Base-by-base conservation (phyloP, 1,140 invertebrate species). In the Trachelipus rathkii region DNA sequence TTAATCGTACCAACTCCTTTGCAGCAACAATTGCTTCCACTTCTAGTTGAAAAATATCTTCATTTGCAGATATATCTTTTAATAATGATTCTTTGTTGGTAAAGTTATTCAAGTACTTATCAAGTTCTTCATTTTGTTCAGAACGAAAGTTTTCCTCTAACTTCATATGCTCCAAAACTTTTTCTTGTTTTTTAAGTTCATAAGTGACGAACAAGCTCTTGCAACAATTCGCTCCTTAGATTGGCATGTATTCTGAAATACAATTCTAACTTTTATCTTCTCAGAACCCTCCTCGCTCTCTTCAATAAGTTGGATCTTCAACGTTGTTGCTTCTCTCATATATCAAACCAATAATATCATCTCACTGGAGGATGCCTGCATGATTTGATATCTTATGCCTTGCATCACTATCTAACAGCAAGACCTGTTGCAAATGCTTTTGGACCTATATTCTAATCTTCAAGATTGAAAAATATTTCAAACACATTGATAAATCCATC, bases 401-500 rank as follows among this genome's bases (percentile, higher is more conserved):
- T 24, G 71, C 71, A 72, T 67, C 74, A 45, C 44, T 72, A 43
- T 73, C 43, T 43, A 43, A 24, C 45, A 10, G 72, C 79, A 33
- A 6, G 1, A 10, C 76, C 79, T n/a, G n/a, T 19, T 23, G 15
- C 43, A 43, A n/a, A 60, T 19, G 2, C 4, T 15, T 19, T 1
- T 2, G 50, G 2, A 74, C 79, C 10, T 82, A 75, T 85, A 85
- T 50, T 84, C 83, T 33, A 84, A 72, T 13, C 80, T 79, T 73
- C 75, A 75, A 82, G 83, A 83, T 77, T 50, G 76, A 85, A 43
- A 93, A 85, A 87, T 87, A 92, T 82, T 88, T 88, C 86, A 92
- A 88, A 43, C n/a, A 93, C 89, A 73, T 87, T 87, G 83, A 86
- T 86, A 46, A 89, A 88, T 43, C 90, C 90, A 75, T 87, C 84